Base-by-base conservation (phyloP, 2,113 vertebrate species). In the Labeo catla region DNA sequence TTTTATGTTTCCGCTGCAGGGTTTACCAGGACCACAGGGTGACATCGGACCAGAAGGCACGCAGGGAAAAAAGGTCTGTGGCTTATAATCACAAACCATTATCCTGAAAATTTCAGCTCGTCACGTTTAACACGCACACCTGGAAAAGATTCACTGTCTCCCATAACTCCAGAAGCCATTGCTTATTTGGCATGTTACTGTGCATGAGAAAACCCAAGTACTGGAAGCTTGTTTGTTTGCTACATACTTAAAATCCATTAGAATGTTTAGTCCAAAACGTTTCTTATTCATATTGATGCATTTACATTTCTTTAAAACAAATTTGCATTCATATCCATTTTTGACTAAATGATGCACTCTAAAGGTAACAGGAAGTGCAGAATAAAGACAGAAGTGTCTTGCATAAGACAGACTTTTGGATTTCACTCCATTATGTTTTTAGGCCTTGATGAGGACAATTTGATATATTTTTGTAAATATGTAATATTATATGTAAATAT, bases 11-110 rank as follows among this genome's bases (percentile, higher is more conserved):
- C 91, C 87, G 92, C 70, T 83, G 86, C 84, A 98, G 97, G 97
- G 97, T 70, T 90, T 95, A 66, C 95, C 95, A 88, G 97, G 97
- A 88, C 94, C 95, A 83, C 91, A 93, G 23, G 97, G 97, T 89
- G 97, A 97, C 89, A 91, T 91, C n/a, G 97, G 97, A 85, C 94
- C 93, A 68, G 95, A 96, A 93, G 97, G 97, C 28, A 87, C 91
- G 63, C 96, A 94, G 92, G 97, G 96, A 89, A 94, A 94, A 92
- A 96, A 97, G 95, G 97, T 96, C 86, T 90, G 94, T 88, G 61
- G 73, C 77, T 80, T 84, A 16, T 81, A 59, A 83, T 85, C 68
- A 65, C 16, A 16, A 87, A 87, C 84, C 76, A 47, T 45, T 79
- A 65, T 66, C 63, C 57, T 57, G 21, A 34, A 80, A n/a, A 63